Base-by-base conservation (phyloP, 2,888 invertebrate species). In the Dynastes maya region DNA sequence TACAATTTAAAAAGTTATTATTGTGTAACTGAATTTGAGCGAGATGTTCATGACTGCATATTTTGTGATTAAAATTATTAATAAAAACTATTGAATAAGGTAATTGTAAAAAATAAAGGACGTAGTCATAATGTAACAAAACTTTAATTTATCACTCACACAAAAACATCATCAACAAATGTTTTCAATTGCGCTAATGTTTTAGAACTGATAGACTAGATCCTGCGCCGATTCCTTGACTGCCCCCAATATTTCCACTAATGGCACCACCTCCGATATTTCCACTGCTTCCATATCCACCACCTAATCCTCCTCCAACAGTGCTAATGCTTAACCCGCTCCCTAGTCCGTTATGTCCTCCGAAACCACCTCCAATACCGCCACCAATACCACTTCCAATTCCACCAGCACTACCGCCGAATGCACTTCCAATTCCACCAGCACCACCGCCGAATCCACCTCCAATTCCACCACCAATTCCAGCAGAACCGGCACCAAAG, bases 241-340 rank as follows among this genome's bases (percentile, higher is more conserved):
- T 8, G 22, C 65, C 32, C 13, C 29, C 63, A 32, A 13, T 3
- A 51, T 13, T 27, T 27, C 27, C 29, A 5, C 51, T 16, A 29
- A 63, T 16, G n/a, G 61, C 61, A 71, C n/a, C 68, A 32, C 77
- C 85, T 81, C 85, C 86, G 82, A 83, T 83, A 87, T 82, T 81
- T 86, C 86, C 81, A 85, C 89, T 53, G 87, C 83, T 82, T 85
- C 86, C 82, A 85, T 89, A 53, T 82, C 86, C 80, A 84, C 87
- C 77, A 87, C 78, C 80, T 4, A 79, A 78, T 49, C 80, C 80
- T 45, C 78, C 79, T 16, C 82, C 67, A 67, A 79, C 81, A 51
- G 71, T 72, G 53, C 81, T 81, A 45, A 77, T 81, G n/a, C 74
- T 72, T 22, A 77, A 49, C 37, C 72, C 55, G 5, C 79, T 76